Percentiles rank a stretch among this genome's conserved stretches.
These are phyloP conservation scores for Tinea trinotella DNA, from an alignment of 2,888 invertebrate genomes.

Conservation along the genomic window DNA sequence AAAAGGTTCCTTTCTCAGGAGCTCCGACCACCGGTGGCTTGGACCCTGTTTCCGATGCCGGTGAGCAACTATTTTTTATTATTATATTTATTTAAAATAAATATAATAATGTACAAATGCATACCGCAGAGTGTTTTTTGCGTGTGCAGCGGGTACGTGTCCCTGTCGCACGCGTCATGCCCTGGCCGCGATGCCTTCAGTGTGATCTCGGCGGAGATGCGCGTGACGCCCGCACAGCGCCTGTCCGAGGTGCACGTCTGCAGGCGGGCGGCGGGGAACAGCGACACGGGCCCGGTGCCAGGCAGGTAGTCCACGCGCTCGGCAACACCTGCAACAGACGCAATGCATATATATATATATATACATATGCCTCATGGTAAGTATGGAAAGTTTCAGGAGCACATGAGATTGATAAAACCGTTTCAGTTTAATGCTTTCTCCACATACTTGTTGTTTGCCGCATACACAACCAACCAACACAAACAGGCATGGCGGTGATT, in stretches of 20 bases:
- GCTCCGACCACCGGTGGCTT: too few species aligned
- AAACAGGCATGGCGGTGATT: too few species aligned
- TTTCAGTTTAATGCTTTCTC: too few species aligned
- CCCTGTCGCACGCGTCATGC: conserved; percentile 92
- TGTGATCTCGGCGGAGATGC: conserved; percentile 74
- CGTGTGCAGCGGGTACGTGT: conserved; percentile 89
- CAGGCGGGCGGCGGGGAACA: conserved; percentile 90
- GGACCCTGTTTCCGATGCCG: too few species aligned
- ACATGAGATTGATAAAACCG: too few species aligned
- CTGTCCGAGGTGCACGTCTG: conserved; percentile 92
- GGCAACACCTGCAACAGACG: conserved; percentile 73
- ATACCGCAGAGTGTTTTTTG: conserved; percentile 90
- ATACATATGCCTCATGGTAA: too few species aligned
- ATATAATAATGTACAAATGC: background rate
- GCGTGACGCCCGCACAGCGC: conserved; percentile 81
- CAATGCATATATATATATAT: too few species aligned
- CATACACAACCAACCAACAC: too few species aligned
- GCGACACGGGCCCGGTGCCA: conserved; percentile 82
- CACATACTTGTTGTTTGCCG: too few species aligned
- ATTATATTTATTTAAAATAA: background rate
- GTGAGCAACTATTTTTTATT: too few species aligned
- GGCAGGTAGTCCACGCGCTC: conserved; percentile 91
- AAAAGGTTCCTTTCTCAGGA: too few species aligned
- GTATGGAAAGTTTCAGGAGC: too few species aligned
- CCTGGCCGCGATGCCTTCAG: conserved; percentile 90